Evolutionary conservation across 2,113 vertebrate species (phyloP).

Genomic region (Cyphotilapia sp.): DNA sequence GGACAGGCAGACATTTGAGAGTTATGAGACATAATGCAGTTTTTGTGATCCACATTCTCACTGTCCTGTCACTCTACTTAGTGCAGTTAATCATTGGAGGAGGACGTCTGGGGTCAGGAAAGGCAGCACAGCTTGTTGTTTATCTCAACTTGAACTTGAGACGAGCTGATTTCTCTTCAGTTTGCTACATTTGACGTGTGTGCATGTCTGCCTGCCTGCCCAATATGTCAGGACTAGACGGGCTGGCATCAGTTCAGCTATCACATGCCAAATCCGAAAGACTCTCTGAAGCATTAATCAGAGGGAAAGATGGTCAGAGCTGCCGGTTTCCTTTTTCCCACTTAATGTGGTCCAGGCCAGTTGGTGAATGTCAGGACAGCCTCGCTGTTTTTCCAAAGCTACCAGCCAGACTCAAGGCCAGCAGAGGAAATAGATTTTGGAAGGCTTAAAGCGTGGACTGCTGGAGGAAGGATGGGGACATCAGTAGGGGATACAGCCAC

Average conservation of each 20-base stretch:
- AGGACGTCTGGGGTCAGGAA: not conserved
- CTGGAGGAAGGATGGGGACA: not conserved
- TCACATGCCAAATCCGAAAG: conserved; percentile 30
- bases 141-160: not conserved
- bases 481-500: not conserved
- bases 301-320: conserved; percentile 20
- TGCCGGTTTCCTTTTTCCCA: not conserved
- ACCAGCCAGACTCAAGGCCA: not conserved
- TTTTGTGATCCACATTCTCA: not conserved
- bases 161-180: not conserved
- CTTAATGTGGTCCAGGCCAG: conserved; percentile 8
- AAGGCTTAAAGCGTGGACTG: not conserved
- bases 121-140: not conserved
- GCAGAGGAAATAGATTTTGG: conserved; percentile 12
- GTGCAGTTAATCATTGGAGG: not conserved
- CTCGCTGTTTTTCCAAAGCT: not conserved
- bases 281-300: conserved; percentile 38
- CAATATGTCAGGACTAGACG: conserved; percentile 37
- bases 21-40: not conserved
- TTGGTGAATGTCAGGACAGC: conserved; percentile 4
- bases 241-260: conserved; percentile 24
- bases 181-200: not conserved
- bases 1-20: not conserved
- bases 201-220: conserved; percentile 19
- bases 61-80: not conserved